A percentile compares a stretch with the other conserved stretches of the same genome.
Evolutionary conservation across 92 coral and sea anemone species (phyloP).

Genomic region (Actinernus sp.): DNA sequence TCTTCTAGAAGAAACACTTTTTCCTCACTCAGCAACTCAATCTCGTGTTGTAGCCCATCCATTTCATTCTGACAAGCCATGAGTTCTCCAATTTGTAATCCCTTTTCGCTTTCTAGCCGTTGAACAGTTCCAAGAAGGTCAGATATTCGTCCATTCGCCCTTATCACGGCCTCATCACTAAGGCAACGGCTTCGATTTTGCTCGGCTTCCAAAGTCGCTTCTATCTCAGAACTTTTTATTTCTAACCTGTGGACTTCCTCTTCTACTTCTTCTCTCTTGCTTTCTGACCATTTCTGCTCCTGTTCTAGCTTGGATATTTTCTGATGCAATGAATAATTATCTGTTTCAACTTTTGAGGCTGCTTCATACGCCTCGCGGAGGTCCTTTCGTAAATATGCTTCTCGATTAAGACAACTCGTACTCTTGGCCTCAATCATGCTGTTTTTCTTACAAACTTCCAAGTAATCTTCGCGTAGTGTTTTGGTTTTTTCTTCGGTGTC

Average conservation of each 20-base stretch:
- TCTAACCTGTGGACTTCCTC: conserved; percentile 39
- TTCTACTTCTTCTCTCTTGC: conserved; percentile 43
- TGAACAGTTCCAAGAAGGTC: no score
- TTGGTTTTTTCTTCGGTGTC: conserved; percentile 43
- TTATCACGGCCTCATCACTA: conserved; percentile 10
- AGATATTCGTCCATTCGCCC: no score
- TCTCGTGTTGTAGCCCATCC: not conserved
- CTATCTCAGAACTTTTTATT: conserved; percentile 44
- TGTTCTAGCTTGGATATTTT: conserved; percentile 59
- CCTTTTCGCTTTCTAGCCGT: not conserved
- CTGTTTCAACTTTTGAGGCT: conserved; percentile 9
- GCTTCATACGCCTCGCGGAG: not conserved
- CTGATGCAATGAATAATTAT: conserved; percentile 12
- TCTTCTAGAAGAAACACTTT: no score
- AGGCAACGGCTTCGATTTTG: conserved; percentile 18
- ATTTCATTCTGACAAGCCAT: not conserved
- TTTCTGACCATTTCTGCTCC: conserved; percentile 33
- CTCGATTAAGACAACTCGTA: conserved; percentile 39
- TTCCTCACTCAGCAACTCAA: not conserved
- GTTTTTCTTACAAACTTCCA: conserved; percentile 55
- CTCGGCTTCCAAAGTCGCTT: conserved; percentile 30
- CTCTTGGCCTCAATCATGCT: conserved; percentile 64
- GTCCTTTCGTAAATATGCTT: conserved; percentile 2
- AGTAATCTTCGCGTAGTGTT: conserved; percentile 37
- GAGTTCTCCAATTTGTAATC: not conserved